These are phyloP conservation scores for Phrynocephalus vlangalii DNA, from an alignment of 2,797 vertebrate genomes.

Conservation along the genomic window DNA sequence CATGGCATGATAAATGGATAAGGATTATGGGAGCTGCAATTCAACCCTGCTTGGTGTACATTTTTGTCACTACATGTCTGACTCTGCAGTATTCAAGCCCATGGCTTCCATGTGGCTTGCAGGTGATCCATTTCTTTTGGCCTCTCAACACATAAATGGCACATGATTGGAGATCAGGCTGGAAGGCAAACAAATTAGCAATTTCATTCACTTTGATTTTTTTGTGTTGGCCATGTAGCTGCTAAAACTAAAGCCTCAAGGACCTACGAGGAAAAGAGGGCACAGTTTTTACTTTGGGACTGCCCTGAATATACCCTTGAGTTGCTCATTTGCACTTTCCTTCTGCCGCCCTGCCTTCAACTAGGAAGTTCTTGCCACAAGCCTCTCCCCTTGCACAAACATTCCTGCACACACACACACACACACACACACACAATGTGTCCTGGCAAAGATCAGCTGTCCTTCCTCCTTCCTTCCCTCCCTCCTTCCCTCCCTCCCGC, in stretches of 20 bases:
- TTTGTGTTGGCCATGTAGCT: not conserved
- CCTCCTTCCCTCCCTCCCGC: no score
- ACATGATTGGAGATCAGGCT: not conserved
- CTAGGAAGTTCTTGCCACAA: conserved; percentile 31
- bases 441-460: not conserved
- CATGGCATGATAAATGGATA: not conserved
- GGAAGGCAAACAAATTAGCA: not conserved
- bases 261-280: not conserved
- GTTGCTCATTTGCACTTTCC: conserved; percentile 10
- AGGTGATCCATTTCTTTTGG: not conserved
- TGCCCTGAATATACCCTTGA: not conserved
- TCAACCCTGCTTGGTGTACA: not conserved
- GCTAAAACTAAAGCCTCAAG: not conserved
- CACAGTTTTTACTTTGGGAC: not conserved
- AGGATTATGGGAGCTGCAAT: not conserved
- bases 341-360: not conserved
- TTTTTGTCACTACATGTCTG: not conserved
- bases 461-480: conserved; percentile 1
- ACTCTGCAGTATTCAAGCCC: no score
- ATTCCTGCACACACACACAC: conserved; percentile 46
- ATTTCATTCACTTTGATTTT: not conserved
- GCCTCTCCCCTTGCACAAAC: conserved; percentile 66
- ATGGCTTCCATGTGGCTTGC: not conserved
- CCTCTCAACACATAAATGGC: not conserved
- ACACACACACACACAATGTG: conserved; percentile 30